A percentile compares a stretch with the other conserved stretches of the same genome.
These are phyloP conservation scores for Columbina picui DNA, from an alignment of 2,113 vertebrate species.

Conservation along the genomic window DNA sequence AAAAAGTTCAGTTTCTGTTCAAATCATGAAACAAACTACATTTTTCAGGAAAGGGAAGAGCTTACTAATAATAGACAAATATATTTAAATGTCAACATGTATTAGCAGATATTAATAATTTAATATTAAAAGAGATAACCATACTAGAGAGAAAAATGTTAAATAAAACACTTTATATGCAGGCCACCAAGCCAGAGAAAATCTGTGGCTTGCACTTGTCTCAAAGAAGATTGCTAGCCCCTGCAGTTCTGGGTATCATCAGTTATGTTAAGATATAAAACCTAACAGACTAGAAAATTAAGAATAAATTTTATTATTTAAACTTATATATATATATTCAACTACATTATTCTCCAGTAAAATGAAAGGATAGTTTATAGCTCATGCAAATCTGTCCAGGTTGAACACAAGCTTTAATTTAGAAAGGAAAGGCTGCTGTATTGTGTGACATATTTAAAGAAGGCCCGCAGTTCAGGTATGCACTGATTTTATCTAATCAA, in stretches of 20 bases:
- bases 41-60: background rate
- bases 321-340: background rate
- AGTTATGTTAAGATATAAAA: background rate
- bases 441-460: background rate
- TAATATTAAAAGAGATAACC: background rate
- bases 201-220: background rate
- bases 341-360: background rate
- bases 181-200: background rate
- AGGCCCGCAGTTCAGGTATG: background rate
- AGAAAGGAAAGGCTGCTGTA: background rate
- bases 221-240: background rate
- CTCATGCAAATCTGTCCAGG: background rate
- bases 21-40: background rate
- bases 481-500: background rate
- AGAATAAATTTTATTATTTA: background rate
- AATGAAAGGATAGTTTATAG: background rate
- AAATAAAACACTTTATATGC: background rate
- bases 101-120: background rate
- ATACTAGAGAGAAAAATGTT: background rate
- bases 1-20: background rate
- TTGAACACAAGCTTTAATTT: background rate
- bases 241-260: background rate
- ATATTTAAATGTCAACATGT: background rate
- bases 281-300: background rate
- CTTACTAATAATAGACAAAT: background rate